Conservation (phyloP, 2,797 vertebrate genomes). For the Eidolon dupreanum region DNA sequence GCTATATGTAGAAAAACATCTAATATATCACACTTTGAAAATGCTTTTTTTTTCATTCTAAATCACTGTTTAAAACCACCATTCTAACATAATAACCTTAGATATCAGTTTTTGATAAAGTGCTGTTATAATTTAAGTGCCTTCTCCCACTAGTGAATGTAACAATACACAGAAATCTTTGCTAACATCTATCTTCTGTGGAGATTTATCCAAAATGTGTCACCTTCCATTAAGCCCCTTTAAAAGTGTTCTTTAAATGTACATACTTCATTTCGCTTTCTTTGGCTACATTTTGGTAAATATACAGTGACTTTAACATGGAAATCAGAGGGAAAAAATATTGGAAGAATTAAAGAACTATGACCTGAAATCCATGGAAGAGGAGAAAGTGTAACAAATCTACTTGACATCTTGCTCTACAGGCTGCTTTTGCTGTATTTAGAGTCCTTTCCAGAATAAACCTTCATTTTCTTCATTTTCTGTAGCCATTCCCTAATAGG, state of each 20-base stretch:
- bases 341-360: background rate
- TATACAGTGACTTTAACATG: background rate
- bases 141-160: background rate
- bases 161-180: constrained; percentile 22
- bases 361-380: background rate
- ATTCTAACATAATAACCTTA: background rate
- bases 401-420: background rate
- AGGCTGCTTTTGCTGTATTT: background rate
- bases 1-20: background rate
- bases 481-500: background rate
- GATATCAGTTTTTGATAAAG: constrained; percentile 47
- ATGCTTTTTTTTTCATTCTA: background rate
- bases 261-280: background rate
- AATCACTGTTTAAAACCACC: constrained; percentile 20
- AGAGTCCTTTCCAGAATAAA: background rate
- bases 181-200: background rate
- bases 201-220: background rate
- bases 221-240: background rate
- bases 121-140: constrained; percentile 43
- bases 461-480: background rate
- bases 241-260: constrained; percentile 8
- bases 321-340: background rate
- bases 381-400: background rate
- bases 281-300: constrained; percentile 9
- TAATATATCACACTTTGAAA: background rate